Evolutionary conservation across 2,113 vertebrate species (phyloP), one percentile per base, ranked within the genome.

Genomic region (Micronycteris hirsuta): DNA sequence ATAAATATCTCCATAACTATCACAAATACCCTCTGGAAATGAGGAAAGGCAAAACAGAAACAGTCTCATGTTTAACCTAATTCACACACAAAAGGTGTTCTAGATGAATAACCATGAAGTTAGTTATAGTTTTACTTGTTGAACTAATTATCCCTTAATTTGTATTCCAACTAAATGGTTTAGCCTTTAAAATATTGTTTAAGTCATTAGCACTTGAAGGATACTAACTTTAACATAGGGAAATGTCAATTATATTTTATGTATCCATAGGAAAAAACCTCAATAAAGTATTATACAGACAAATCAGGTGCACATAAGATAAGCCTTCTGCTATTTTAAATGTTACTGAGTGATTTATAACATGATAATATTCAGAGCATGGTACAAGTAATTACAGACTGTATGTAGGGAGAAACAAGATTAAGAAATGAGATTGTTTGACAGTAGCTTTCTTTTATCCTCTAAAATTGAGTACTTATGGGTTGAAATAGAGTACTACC

Each of bases 311-410:
- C 36, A 76, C 9, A 28, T 41, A 86, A 74, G 24, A 78, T 70
- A 61, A 14, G 26, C 80, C 54, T 33, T 84, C 94, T 87, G 17
- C 47, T 92, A 65, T 52, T 94, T 95, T 77, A 91, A 91, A 85
- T 84, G 56, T 71, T 63, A 67, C 41, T 94, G 58, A 95, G 36
- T 94, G 61, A 95, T 90, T 97, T 95, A 83, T 95, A 74, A 96
- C 86, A 82, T 58, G 28, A 83, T 83, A 80, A 87, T 92, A 76
- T 88, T 87, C 71, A 95, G 45, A 94, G n/a, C 22, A 68, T 45
- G 61, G 85, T 33, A 77, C 52, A 90, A 83, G 73, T 93, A 94
- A 95, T 96, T 97, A 92, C 4, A 97, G 91, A 89, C 41, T 94
- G 41, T 49, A 56, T 36, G 22, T 10, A 76, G 12, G n/a, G 38